Percentiles rank a stretch among this genome's conserved stretches.
phyloP scores from a whole-genome alignment of 1,140 invertebrate species.

The Grapholita molesta region DNA sequence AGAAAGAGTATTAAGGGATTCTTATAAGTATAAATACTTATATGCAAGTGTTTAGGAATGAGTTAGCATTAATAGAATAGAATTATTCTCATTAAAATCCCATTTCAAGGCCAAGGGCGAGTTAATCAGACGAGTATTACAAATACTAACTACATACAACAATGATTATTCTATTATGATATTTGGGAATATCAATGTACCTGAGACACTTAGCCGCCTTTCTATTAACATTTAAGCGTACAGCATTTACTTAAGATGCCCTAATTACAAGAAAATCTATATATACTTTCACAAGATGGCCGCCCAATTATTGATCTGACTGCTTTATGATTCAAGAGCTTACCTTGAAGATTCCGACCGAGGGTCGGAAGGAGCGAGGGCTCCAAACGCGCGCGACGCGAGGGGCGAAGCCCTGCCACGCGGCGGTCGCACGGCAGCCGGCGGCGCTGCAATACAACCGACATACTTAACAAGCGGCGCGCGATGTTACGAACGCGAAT shows the following conservation, averaged over 20 bases:
- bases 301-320: conserved; percentile 50
- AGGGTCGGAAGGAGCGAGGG: conserved; percentile 64
- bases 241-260: conserved; percentile 17
- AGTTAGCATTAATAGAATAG: neutral
- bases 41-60: neutral
- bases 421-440: conserved; percentile 32
- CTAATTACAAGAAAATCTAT: conserved; percentile 39
- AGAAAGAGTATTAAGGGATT: too few species aligned
- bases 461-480: conserved; percentile 69
- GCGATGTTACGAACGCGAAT: conserved; percentile 41
- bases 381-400: conserved; percentile 73
- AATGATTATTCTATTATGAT: neutral
- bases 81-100: neutral
- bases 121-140: neutral
- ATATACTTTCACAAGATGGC: conserved; percentile 72
- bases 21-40: too few species aligned
- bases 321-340: conserved; percentile 44
- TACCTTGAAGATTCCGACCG: conserved; percentile 56
- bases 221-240: neutral
- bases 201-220: neutral
- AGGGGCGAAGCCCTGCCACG: conserved; percentile 59
- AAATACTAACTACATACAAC: neutral
- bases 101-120: neutral
- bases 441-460: conserved; percentile 67
- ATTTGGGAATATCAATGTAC: neutral